These are phyloP conservation scores for Ptilorrhoa leucosticta DNA, from an alignment of 2,113 vertebrate genomes.

Conservation along the genomic window DNA sequence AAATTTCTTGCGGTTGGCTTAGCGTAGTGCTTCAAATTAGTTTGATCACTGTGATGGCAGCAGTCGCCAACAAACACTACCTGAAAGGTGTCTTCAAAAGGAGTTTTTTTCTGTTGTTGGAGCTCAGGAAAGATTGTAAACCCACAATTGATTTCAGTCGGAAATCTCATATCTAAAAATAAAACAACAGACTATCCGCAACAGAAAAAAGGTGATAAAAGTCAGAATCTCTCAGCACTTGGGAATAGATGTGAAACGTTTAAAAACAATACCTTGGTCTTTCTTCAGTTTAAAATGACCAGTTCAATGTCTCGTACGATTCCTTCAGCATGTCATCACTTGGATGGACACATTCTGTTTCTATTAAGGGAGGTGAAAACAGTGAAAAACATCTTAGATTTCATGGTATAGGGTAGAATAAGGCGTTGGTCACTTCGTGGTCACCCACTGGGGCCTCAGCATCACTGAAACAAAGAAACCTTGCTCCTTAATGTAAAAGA, in stretches of 20 bases:
- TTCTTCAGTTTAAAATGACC: background rate
- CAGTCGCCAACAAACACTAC: background rate
- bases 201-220: background rate
- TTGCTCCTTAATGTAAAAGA: background rate
- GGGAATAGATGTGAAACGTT: background rate
- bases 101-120: background rate
- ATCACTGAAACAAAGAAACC: background rate
- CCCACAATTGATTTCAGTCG: background rate
- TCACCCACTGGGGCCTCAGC: fast-evolving
- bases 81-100: background rate
- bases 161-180: slow-evolving; percentile 1
- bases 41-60: background rate
- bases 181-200: background rate
- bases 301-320: fast-evolving
- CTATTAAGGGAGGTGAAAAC: background rate
- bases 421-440: background rate
- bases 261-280: background rate
- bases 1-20: background rate
- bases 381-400: background rate
- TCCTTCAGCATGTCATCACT: background rate
- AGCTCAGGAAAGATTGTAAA: background rate
- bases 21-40: background rate
- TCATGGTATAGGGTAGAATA: background rate
- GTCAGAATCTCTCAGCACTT: background rate
- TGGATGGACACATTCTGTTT: background rate